phyloP scores from a whole-genome alignment of 2,888 invertebrate species.

The Gari tellinella region DNA sequence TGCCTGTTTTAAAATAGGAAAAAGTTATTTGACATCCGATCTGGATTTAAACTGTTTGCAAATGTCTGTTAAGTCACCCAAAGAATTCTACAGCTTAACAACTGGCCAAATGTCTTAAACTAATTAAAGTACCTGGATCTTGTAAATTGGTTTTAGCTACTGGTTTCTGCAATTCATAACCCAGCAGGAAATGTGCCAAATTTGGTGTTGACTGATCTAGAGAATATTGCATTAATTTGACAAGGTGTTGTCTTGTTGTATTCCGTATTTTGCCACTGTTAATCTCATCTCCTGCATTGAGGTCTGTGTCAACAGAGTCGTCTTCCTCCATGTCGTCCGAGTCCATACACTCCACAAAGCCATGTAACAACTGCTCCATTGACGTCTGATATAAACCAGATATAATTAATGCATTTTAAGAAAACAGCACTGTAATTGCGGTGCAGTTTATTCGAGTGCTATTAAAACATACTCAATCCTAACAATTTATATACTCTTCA shows the following conservation, averaged over 20 bases:
- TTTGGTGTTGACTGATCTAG: conserved; percentile 92
- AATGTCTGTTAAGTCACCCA: no score
- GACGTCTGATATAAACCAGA: conserved; percentile 29
- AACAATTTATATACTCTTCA: no score
- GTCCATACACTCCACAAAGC: conserved; percentile 95
- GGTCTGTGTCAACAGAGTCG: conserved; percentile 27
- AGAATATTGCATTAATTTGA: conserved; percentile 91
- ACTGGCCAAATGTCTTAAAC: no score
- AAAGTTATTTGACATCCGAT: no score
- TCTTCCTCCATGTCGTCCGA: conserved; percentile 85
- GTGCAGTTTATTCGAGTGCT: no score
- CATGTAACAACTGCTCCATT: conserved; percentile 87
- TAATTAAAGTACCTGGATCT: conserved; percentile 88
- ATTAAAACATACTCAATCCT: no score
- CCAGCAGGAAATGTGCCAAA: conserved; percentile 94
- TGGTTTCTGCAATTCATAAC: conserved; percentile 92
- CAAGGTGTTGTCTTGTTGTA: conserved; percentile 84
- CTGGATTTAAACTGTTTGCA: no score
- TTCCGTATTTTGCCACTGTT: conserved; percentile 78
- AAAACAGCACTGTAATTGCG: no score
- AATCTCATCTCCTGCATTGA: conserved; percentile 25
- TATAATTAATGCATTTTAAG: no score
- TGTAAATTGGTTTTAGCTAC: conserved; percentile 91
- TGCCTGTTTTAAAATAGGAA: no score
- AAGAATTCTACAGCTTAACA: no score